These are phyloP conservation scores for Phyllopteryx taeniolatus DNA, from an alignment of 2,113 vertebrate species.

Conservation along the genomic window DNA sequence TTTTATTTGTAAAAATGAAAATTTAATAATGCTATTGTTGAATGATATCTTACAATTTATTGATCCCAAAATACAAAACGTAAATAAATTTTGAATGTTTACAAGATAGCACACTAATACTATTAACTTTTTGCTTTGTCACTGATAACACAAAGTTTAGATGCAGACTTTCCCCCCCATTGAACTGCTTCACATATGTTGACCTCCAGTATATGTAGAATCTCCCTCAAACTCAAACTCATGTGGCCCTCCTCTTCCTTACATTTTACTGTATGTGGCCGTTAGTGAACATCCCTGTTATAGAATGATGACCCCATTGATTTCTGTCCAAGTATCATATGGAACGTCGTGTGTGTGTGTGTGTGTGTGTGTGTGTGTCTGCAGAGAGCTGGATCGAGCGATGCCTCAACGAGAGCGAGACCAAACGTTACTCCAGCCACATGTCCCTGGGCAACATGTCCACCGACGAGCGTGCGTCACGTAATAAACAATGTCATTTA, in stretches of 20 bases:
- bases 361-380: conserved; percentile 60
- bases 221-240: no score
- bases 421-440: conserved; percentile 94
- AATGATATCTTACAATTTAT: no score
- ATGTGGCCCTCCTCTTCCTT: no score
- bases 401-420: conserved; percentile 98
- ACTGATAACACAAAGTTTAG: not conserved
- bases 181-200: conserved; percentile 36
- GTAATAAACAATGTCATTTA: not conserved
- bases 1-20: no score
- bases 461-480: conserved; percentile 96
- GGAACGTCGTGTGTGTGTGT: not conserved
- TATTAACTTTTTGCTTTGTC: not conserved
- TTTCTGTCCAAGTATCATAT: conserved; percentile 35
- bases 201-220: no score
- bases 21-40: no score
- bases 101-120: no score
- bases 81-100: no score
- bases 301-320: not conserved
- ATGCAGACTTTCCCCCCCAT: conserved; percentile 41
- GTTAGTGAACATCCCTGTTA: not conserved
- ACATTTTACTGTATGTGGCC: no score
- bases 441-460: conserved; percentile 95
- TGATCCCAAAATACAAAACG: no score
- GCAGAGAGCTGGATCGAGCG: conserved; percentile 99